Base-by-base conservation (phyloP, 37 sponge, comb jelly and placozoan genomes). In the Beroe ovata region DNA sequence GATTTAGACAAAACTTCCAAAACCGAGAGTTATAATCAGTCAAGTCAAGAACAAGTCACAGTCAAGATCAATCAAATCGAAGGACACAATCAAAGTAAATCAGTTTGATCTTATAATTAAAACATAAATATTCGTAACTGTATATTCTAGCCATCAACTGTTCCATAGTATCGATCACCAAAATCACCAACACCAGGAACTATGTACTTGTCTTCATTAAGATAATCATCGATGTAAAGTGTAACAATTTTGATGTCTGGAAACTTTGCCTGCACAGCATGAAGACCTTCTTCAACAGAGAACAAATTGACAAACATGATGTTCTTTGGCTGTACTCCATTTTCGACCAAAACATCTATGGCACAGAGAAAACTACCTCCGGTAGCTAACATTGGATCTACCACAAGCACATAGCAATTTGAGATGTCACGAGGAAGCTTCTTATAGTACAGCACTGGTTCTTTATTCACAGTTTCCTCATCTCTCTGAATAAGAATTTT, bases 181-280 rank as follows among this genome's bases (percentile, higher is more conserved):
- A 77, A 77, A 42, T 77, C 84, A 42, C 84, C 84, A 19, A 77
- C 84, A 39, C 84, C 84, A 41, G 84, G 84, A 42, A 77, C 84
- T n/a, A 77, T 77, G 54, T 77, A 77, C 38, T 77, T 77, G 58
- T 38, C 22, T n/a, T 77, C 84, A 42, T 77, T 77, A 42, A 77
- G 20, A 21, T 42, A 42, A 20, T 42, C 58, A 42, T 77, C 84
- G 20, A 77, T 77, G 84, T 18, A 21, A 21, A 77, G 32, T 1
- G 84, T 77, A 23, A 77, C 39, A 77, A 42, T 41, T 39, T 41
- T 39, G 18, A 77, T 77, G 47, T 23, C 84, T n/a, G 84, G 84
- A 77, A 26, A 77, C n/a, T 42, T 77, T 4, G 39, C 33, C 25
- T 77, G 84, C 14, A 77, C 28, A 1, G 4, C 21, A 18, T 39